Base-by-base conservation (phyloP, 2,888 invertebrate species). In the Yponomeuta evonymella region DNA sequence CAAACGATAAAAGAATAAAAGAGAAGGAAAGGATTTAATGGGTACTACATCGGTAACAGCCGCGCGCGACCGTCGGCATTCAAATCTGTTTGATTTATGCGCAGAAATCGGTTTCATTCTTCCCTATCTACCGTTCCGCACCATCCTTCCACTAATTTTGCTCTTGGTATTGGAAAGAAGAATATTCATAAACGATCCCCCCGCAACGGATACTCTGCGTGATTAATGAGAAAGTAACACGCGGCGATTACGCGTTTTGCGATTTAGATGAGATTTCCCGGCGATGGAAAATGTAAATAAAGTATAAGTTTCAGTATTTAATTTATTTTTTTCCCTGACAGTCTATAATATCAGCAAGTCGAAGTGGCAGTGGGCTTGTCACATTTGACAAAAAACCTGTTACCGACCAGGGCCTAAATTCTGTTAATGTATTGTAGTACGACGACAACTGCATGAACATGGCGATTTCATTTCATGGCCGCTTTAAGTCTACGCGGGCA, bases 71-170 rank as follows among this genome's bases (percentile, higher is more conserved):
- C 71, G 72, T 69, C 71, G 71, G 75, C 80, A 86, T 85, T 85
- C 84, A 83, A 86, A 85, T 85, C 84, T 81, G 79, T 81, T 81
- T 86, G 86, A 85, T 87, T 86, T 86, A 86, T 87, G 83, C 82
- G 80, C 78, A 82, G 81, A 81, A 79, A 83, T 82, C 81, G 84
- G 78, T 80, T 80, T 70, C 64, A 70, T 70, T 62, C 62, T 70
- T 36, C 64, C 72, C 70, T n/a, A 51, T 23, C 58, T 67, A 8
- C 62, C 64, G 30, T 29, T 62, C 23, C 48, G 48, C 68, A n/a
- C 51, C 51, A 58, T 58, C 51, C 51, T 58, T 15, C 15, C 51
- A 58, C 43, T 43, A 43, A 43, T 58, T 58, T 58, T 58, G 11
- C 12, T 67, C 15, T 67, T 67, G 67, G 62, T 70, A 51, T 70